Conservation (phyloP, 2,888 invertebrate species). For the Heliconius erato region DNA sequence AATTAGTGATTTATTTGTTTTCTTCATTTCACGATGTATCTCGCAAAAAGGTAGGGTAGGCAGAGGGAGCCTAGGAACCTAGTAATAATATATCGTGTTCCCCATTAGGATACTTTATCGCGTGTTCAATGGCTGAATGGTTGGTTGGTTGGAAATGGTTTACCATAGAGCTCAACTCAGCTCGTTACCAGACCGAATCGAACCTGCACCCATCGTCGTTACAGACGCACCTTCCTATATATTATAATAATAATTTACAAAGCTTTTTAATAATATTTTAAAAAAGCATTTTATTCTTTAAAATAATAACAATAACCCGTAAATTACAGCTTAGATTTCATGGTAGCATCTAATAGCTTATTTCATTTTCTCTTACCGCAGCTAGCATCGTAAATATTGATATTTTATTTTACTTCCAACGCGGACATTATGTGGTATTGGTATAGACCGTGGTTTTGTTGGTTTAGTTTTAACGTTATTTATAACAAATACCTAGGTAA, state of each 20-base stretch:
- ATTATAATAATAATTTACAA: neutral
- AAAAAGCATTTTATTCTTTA: neutral
- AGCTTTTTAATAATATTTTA: too few species aligned
- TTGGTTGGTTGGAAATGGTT: too few species aligned
- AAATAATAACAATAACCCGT: neutral
- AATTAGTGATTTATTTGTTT: neutral
- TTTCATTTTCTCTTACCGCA: constrained; percentile 3
- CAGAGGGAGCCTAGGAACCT: too few species aligned
- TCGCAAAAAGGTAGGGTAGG: too few species aligned
- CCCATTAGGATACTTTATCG: too few species aligned
- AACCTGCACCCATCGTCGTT: too few species aligned
- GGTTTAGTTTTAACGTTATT: neutral
- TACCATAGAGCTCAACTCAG: too few species aligned
- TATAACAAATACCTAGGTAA: neutral
- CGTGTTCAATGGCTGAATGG: too few species aligned
- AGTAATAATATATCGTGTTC: too few species aligned
- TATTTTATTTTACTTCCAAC: constrained; percentile 5
- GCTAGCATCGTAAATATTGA: constrained; percentile 18
- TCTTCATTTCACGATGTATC: too few species aligned
- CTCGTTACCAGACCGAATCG: too few species aligned
- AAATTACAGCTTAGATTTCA: neutral
- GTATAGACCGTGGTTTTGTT: neutral
- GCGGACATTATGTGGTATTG: neutral
- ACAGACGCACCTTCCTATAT: neutral
- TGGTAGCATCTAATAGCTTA: neutral